phyloP scores from a whole-genome alignment of 2,113 vertebrate species.

The Odontesthes bonariensis region DNA sequence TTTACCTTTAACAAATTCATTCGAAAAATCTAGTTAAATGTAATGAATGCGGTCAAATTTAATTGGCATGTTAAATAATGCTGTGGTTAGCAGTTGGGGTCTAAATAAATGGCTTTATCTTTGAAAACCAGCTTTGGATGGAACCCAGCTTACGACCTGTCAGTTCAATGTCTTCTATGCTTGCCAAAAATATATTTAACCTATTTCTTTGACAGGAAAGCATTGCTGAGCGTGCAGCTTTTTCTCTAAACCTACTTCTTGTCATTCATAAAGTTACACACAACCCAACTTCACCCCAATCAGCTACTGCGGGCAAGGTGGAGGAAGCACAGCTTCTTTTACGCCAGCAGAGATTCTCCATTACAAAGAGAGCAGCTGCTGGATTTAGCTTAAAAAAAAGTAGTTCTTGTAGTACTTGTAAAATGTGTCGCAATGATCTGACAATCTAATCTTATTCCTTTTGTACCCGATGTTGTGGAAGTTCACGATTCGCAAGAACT shows the following conservation, averaged over 20 bases:
- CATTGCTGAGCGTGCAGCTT: conserved; percentile 10
- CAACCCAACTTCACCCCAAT: conserved; percentile 1
- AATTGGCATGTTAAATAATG: conserved; percentile 16
- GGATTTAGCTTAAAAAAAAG: not conserved
- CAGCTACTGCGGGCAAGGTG: conserved; percentile 1
- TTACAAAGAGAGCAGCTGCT: not conserved
- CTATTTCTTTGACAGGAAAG: conserved; percentile 3
- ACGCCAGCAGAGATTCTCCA: not conserved
- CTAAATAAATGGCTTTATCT: not conserved
- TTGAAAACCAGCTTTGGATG: not conserved
- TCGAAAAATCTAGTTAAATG: not conserved
- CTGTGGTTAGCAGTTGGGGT: not conserved
- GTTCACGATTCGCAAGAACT: too few relatives aligned
- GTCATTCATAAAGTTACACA: conserved; percentile 18
- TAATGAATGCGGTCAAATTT: not conserved
- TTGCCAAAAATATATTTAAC: not conserved
- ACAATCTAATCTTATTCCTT: too few relatives aligned
- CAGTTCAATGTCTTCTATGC: not conserved
- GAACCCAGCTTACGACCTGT: not conserved
- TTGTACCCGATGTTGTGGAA: too few relatives aligned
- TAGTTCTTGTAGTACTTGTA: not conserved
- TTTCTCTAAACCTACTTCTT: conserved; percentile 6
- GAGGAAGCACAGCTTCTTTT: not conserved
- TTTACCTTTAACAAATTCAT: conserved; percentile 40
- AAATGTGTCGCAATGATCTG: too few relatives aligned